phyloP scores from a whole-genome alignment of 2,888 invertebrate genomes.

The Schizotus pectinicornis region DNA sequence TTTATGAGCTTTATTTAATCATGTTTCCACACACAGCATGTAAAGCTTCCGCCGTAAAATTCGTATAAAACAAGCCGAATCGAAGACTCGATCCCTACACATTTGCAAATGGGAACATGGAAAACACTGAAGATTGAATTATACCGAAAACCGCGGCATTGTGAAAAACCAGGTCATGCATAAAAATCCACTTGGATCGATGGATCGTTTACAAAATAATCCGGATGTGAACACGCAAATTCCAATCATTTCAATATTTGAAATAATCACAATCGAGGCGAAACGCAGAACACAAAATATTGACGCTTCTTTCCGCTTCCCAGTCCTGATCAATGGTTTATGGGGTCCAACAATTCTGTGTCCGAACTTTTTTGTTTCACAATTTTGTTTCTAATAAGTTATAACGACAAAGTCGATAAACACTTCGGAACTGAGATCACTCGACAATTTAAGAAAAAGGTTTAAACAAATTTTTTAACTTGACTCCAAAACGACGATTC shows the following conservation, averaged over 20 bases:
- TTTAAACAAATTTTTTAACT: too few species aligned
- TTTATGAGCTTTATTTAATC: slow-evolving; percentile 22
- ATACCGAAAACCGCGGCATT: slow-evolving; percentile 30
- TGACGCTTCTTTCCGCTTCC: not conserved
- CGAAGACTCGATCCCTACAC: slow-evolving; percentile 23
- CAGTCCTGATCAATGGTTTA: too few species aligned
- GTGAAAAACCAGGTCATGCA: slow-evolving; percentile 36
- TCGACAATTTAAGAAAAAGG: too few species aligned
- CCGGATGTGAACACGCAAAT: slow-evolving; percentile 35
- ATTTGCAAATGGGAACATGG: slow-evolving; percentile 37
- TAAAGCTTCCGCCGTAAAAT: slow-evolving; percentile 17
- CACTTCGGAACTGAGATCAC: too few species aligned
- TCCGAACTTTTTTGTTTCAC: too few species aligned
- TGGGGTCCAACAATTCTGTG: too few species aligned
- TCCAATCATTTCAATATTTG: slow-evolving; percentile 33
- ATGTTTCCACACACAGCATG: slow-evolving; percentile 8
- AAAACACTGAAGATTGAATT: slow-evolving; percentile 38
- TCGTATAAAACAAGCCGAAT: slow-evolving; percentile 20
- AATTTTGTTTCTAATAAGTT: too few species aligned
- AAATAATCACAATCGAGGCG: slow-evolving; percentile 22
- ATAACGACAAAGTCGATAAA: too few species aligned
- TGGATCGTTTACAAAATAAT: slow-evolving; percentile 39
- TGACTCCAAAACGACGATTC: too few species aligned
- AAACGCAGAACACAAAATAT: slow-evolving; percentile 16
- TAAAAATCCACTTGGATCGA: slow-evolving; percentile 34